Percentiles rank a stretch among this genome's conserved stretches.
These are phyloP conservation scores for Diploptera punctata DNA, from an alignment of 2,888 invertebrate genomes.

Conservation along the genomic window DNA sequence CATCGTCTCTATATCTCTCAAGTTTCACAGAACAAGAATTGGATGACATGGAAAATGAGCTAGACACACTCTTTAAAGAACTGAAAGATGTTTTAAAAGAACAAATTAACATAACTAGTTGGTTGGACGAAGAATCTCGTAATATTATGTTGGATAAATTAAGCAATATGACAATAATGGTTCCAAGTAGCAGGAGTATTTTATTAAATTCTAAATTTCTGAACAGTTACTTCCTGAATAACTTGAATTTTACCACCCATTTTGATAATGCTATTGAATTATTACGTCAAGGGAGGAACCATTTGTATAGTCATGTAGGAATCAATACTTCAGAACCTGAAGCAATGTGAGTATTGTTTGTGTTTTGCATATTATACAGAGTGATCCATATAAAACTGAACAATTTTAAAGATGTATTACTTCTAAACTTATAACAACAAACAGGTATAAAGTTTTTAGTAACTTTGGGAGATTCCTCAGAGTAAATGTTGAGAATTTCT, in stretches of 20 bases:
- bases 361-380: no score
- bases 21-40: constrained; percentile 35
- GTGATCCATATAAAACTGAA: no score
- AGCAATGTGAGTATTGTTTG: no score
- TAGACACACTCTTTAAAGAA: constrained; percentile 1
- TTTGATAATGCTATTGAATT: constrained; percentile 24
- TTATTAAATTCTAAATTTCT: not conserved
- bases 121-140: constrained; percentile 29
- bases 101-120: constrained; percentile 8
- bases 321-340: no score
- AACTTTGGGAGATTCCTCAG: no score
- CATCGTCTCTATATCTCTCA: constrained; percentile 42
- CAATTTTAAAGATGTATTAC: no score
- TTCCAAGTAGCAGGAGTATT: constrained; percentile 24
- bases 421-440: no score
- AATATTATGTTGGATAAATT: constrained; percentile 10
- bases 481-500: no score
- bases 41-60: not conserved
- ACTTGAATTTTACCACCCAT: constrained; percentile 5
- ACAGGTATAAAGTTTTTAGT: no score
- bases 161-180: constrained; percentile 8
- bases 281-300: not conserved
- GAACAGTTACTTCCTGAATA: not conserved
- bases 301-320: constrained; percentile 6
- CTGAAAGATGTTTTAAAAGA: constrained; percentile 3